Evolutionary conservation across 2,888 invertebrate genomes (phyloP).

Genomic region (Eutolmus rufibarbis): DNA sequence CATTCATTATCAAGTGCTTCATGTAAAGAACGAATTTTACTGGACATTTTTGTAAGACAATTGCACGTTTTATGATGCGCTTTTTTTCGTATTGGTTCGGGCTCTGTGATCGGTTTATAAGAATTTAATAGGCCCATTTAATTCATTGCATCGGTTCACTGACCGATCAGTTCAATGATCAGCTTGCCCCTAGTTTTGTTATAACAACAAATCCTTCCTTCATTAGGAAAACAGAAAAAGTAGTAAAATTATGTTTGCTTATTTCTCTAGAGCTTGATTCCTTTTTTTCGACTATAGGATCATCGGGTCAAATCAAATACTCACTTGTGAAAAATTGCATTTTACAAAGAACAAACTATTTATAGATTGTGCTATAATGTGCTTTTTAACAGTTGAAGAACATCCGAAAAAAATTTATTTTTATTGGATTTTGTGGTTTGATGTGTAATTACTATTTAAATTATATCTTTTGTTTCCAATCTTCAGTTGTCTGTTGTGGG

Average conservation of each 20-base stretch:
- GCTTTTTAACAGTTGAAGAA: no score
- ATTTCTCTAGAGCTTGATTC: neutral
- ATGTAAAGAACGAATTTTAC: neutral
- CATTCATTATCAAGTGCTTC: neutral
- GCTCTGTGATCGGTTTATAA: no score
- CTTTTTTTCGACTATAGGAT: neutral
- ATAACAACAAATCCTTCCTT: no score
- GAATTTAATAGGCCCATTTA: no score
- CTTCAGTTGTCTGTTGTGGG: neutral
- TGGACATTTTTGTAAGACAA: neutral
- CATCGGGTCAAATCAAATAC: neutral
- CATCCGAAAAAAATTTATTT: neutral
- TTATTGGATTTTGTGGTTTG: neutral
- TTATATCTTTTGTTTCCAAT: neutral
- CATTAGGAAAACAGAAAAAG: no score
- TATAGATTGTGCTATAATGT: neutral
- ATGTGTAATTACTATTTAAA: neutral
- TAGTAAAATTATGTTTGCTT: neutral
- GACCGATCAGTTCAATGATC: neutral
- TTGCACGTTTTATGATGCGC: neutral
- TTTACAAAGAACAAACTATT: neutral
- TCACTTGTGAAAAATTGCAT: neutral
- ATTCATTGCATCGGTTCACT: neutral
- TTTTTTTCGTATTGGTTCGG: neutral
- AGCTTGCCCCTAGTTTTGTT: neutral